Evolutionary conservation across 2,888 invertebrate genomes (phyloP), one percentile per base, ranked within the genome.

Genomic region (Gnatocerus cornutus): DNA sequence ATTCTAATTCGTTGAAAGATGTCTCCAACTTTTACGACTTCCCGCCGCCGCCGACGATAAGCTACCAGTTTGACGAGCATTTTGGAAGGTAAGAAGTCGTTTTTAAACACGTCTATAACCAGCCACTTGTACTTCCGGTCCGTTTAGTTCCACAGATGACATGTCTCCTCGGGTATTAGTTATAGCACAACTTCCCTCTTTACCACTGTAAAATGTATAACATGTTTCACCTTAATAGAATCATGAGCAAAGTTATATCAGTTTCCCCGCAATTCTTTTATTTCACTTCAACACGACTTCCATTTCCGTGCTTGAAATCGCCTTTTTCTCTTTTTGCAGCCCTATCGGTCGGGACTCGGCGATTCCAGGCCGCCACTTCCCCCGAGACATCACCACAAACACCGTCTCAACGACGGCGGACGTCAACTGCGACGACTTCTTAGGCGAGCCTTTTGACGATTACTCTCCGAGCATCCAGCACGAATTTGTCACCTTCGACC

Each of bases 401-500:
- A 92, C 92, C 73, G 86, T 92, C 71, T 91, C 88, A 66, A 91
- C 91, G 39, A 90, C 92, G 21, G 89, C 88, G 12, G 89, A 89
- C 76, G 86, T 88, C 33, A 85, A 84, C 72, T 84, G 84, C 74
- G 86, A 85, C 71, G 85, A 84, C 13, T 81, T 81, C 66, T 71
- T 81, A 27, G 78, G 75, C 27, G 87, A 77, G 12, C 76, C 85
- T 76, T 84, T 83, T 73, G 85, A 89, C 41, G 90, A 90, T 71
- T 86, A 85, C 74, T 89, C 90, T 59, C 89, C 90, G 8, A 84
- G 84, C 68, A 79, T 86, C 68, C 87, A 86, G 46, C 91, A 90
- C 74, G 92, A 92, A 77, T 88, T 92, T 80, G 90, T 92, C 48
- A 91, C 91, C 8, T 92, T 92, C 80, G 91, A 92, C 77, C 86